Evolutionary conservation across 2,113 vertebrate species (phyloP), one percentile per base, ranked within the genome.

Genomic region (Leptobrachium leishanense): DNA sequence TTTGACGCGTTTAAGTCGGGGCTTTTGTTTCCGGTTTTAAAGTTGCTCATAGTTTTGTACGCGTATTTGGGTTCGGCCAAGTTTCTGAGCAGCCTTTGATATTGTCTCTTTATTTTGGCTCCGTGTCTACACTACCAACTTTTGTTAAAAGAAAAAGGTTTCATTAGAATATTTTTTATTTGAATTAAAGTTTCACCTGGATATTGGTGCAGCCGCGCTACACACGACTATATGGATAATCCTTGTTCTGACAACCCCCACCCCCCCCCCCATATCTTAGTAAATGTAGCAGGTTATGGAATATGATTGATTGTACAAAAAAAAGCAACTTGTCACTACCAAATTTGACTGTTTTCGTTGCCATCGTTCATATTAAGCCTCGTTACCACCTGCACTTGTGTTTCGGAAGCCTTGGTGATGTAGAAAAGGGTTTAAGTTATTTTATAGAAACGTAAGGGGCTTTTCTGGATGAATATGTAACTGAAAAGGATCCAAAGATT

Each of bases 401-500:
- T 55, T 65, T 40, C 44, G 31, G 43, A 7, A 15, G 43, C 57
- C 54, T 71, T 40, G 55, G 46, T 40, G 6, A 8, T 46, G 6
- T 46, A 46, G 68, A 43, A 31, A 77, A 10, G 43, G 13, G 59
- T 72, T 31, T 80, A 78, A 63, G 9, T 78, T 78, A 78, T 63
- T 20, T 5, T 72, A 13, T 53, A 72, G 9, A 72, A 54, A 39
- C n/a, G 46, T 6, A 54, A 43, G 75, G n/a, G 12, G 15, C 46
- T 20, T 66, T 6, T 7, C 11, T 72, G 62, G 57, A 65, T 79
- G 40, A 43, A n/a, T 43, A 55, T 73, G 10, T 40, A 66, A 70
- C 1, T 68, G n/a, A 93, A 93, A 91, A 88, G 88, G 90, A 93
- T 92, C 92, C 90, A 94, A 93, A 94, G 91, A 93, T 89, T 81